Base-by-base conservation (phyloP, 1,140 invertebrate genomes). In the Bactericera cockerelli region DNA sequence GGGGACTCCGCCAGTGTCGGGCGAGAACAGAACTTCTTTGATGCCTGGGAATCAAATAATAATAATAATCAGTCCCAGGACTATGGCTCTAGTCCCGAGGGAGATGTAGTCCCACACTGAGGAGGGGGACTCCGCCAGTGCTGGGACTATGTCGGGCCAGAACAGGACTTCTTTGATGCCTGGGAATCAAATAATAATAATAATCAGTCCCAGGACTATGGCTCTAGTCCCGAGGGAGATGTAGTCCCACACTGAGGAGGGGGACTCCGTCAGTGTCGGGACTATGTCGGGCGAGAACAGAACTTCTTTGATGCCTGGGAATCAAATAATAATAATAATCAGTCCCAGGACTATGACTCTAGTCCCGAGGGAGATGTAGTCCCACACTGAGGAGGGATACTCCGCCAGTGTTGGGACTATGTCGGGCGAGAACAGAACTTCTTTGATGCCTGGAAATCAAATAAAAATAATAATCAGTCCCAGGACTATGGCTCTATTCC, bases 221-320 rank as follows among this genome's bases (percentile, higher is more conserved):
- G 86, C 85, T 62, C 84, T 86, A 10, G 89, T 76, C 13, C 83
- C 87, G 53, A 92, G 88, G 0, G 86, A 84, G 0, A 87, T 76
- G 63, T 88, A 89, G 68, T 89, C 86, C 1, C 79, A 77, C 21
- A 64, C 61, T 56, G 62, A 25, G 65, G 64, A 2, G 62, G 67
- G 26, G 85, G 73, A 55, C 81, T 78, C 55, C 75, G 69, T 8
- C 64, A 65, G 6, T 70, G 66, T n/a, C 73, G 68, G 42, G 55
- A 81, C 78, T n/a, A 76, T 76, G 61, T 84, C 82, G 11, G 79
- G 73, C 24, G 82, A 77, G 65, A 88, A 88, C 26, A 79, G 77
- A 0, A 87, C 84, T 73, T 89, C 85, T 14, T 82, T 81, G n/a
- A 87, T 79, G 70, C 62, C 85, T 88, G 67, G 31, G 42, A 33